Conservation (phyloP, 2,113 vertebrate species). For the Noctilio leporinus region DNA sequence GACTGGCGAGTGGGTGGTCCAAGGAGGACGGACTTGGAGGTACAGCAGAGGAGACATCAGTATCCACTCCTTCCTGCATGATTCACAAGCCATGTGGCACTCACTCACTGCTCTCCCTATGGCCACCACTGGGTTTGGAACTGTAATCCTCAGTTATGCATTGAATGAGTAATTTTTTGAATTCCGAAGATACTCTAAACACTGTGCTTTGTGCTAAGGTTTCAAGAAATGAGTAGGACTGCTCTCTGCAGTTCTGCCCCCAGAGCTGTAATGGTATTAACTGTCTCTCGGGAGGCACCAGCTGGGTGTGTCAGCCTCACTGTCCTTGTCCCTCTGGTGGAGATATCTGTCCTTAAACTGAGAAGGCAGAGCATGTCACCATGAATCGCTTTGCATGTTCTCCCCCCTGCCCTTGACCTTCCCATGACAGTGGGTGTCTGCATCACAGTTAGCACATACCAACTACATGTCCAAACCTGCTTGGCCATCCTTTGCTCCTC, state of each 20-base stretch:
- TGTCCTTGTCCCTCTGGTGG: neutral
- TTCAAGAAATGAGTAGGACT: neutral
- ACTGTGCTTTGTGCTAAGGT: constrained; percentile 6
- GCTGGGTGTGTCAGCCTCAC: neutral
- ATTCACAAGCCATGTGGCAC: neutral
- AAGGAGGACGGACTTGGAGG: neutral
- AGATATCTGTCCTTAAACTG: neutral
- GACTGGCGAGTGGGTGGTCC: neutral
- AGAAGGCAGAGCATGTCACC: neutral
- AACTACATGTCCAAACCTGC: neutral
- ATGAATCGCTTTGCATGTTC: neutral
- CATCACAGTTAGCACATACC: neutral
- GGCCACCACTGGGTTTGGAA: neutral
- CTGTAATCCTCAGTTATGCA: neutral
- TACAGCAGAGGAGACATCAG: neutral
- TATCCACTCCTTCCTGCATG: fast-evolving
- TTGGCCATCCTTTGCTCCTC: neutral
- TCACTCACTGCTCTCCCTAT: neutral
- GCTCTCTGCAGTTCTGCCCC: neutral
- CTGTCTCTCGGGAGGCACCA: neutral
- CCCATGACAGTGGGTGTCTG: neutral
- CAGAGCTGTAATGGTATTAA: neutral
- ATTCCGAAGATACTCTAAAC: neutral
- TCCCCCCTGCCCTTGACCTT: neutral
- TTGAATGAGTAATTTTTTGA: neutral